Conservation (phyloP, 2,113 vertebrate genomes). For the Abramis brama region DNA sequence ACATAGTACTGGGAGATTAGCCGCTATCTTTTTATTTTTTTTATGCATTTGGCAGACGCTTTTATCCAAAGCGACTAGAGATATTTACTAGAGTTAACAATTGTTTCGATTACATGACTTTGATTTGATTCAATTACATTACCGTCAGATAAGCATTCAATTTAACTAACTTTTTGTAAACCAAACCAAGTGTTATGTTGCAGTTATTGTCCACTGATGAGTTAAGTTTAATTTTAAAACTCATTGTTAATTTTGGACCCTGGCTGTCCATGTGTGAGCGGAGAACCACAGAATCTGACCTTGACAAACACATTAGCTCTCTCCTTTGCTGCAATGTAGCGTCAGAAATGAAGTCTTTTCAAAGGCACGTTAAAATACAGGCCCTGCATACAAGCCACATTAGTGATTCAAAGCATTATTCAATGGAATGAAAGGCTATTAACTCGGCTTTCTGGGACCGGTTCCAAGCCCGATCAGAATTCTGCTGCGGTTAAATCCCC, state of each 20-base stretch:
- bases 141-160: background rate
- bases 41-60: no score
- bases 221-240: slow-evolving; percentile 31
- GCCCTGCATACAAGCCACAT: slow-evolving; percentile 67
- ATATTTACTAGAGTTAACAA: background rate
- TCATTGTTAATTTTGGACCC: background rate
- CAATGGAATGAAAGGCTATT: slow-evolving; percentile 74
- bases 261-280: background rate
- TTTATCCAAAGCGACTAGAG: no score
- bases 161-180: background rate
- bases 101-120: background rate
- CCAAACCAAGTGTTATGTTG: background rate
- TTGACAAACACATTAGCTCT: slow-evolving; percentile 61
- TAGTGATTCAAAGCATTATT: slow-evolving; percentile 77
- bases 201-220: background rate
- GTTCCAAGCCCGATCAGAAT: slow-evolving; percentile 72
- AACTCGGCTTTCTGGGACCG: slow-evolving; percentile 72
- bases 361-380: slow-evolving; percentile 68
- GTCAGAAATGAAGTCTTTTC: slow-evolving; percentile 68
- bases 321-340: slow-evolving; percentile 60
- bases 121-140: background rate
- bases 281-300: slow-evolving; percentile 50
- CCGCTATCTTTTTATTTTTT: background rate
- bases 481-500: slow-evolving; percentile 71
- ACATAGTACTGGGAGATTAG: background rate